Conservation (phyloP, 1,140 invertebrate genomes). For the Hycleus cichorii region DNA sequence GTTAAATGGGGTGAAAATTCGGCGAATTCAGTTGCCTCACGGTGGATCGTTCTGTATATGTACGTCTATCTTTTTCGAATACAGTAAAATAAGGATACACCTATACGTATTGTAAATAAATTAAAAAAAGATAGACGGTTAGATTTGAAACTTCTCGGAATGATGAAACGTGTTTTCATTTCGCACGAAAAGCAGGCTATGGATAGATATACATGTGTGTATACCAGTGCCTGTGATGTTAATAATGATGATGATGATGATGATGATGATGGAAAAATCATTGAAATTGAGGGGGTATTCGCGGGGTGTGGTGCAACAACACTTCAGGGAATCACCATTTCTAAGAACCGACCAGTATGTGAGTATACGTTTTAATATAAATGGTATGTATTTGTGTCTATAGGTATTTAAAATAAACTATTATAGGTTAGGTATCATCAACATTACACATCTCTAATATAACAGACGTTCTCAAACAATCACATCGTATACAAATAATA, state of each 20-base stretch:
- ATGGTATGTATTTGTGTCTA: conserved; percentile 7
- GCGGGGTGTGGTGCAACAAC: conserved; percentile 12
- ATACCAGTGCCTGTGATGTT: background rate
- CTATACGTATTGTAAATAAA: background rate
- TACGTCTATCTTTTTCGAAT: too few species aligned
- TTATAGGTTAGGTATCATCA: too few species aligned
- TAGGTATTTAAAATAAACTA: background rate
- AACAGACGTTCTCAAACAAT: too few species aligned
- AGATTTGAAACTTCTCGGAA: conserved; percentile 17
- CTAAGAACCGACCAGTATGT: conserved; percentile 5
- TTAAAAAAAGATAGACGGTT: background rate
- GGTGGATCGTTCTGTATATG: too few species aligned
- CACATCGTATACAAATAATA: too few species aligned
- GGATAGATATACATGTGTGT: background rate
- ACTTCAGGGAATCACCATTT: conserved; percentile 22
- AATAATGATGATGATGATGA: too few species aligned
- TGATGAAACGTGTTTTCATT: conserved; percentile 25
- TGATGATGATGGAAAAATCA: too few species aligned
- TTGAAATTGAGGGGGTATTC: too few species aligned
- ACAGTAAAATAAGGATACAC: background rate
- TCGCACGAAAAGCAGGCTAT: conserved; percentile 21
- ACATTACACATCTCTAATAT: too few species aligned
- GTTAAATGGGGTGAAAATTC: too few species aligned
- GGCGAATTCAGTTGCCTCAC: too few species aligned
- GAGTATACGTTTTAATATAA: too few species aligned